Conservation (phyloP, 2,113 vertebrate species). For the Stercorarius parasiticus region DNA sequence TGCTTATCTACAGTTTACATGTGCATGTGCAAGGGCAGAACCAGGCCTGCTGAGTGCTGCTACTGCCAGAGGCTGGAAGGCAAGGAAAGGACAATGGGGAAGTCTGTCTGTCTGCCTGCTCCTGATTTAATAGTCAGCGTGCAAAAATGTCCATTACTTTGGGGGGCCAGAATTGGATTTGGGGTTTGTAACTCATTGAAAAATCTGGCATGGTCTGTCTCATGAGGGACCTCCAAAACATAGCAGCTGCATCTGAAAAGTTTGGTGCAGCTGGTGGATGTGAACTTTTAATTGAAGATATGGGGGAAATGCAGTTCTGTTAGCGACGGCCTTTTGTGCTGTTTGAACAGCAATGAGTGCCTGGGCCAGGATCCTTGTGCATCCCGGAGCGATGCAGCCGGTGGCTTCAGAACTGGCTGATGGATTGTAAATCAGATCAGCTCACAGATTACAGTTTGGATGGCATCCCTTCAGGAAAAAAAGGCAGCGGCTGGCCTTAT, state of each 20-base stretch:
- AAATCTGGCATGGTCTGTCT: not conserved
- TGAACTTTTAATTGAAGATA: not conserved
- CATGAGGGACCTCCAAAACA: not conserved
- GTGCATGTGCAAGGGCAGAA: constrained; percentile 37
- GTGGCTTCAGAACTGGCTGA: not conserved
- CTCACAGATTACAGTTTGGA: not conserved
- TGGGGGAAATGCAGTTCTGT: not conserved
- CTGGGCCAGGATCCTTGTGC: not conserved
- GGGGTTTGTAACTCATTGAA: not conserved
- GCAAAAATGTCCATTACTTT: not conserved
- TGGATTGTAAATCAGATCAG: not conserved
- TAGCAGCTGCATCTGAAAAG: not conserved
- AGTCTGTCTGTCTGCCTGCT: not conserved
- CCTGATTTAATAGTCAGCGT: not conserved
- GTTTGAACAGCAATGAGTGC: not conserved
- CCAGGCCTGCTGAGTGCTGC: constrained; percentile 16
- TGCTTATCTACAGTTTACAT: not conserved
- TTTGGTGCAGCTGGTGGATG: not conserved
- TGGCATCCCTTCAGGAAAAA: not conserved
- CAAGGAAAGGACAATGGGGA: not conserved
- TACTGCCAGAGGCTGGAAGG: not conserved
- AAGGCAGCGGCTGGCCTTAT: not conserved
- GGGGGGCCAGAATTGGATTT: not conserved
- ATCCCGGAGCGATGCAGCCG: not conserved
- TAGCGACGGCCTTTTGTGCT: not conserved